phyloP scores from a whole-genome alignment of 2,797 vertebrate species.

The Hemitrygon akajei region DNA sequence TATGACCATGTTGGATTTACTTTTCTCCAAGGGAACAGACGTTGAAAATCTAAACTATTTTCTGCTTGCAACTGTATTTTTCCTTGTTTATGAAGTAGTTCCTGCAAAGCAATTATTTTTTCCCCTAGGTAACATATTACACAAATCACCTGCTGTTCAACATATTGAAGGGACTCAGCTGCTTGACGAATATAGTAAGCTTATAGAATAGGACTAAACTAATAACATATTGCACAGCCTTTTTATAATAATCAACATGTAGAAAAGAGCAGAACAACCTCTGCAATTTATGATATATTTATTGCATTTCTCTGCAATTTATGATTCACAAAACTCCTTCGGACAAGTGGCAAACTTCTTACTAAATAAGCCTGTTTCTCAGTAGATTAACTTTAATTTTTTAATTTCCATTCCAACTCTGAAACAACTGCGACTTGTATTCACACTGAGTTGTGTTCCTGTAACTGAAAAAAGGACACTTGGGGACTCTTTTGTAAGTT shows the following conservation, averaged over 20 bases:
- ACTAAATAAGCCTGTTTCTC: neutral
- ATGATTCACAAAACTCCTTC: neutral
- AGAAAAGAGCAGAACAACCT: neutral
- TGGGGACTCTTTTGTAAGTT: neutral
- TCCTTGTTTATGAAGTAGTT: neutral
- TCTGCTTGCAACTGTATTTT: neutral
- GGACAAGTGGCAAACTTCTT: neutral
- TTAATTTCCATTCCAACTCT: neutral
- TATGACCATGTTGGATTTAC: neutral
- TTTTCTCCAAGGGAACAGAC: constrained; percentile 11
- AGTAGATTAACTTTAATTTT: neutral
- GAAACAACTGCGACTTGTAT: neutral
- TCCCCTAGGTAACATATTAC: neutral
- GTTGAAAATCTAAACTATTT: neutral
- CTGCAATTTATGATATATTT: too few relatives aligned
- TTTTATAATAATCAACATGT: neutral
- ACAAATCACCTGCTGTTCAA: constrained; percentile 6
- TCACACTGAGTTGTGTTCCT: neutral
- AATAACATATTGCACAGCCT: neutral
- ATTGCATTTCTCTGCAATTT: neutral
- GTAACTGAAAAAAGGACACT: neutral
- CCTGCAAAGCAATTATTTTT: constrained; percentile 2
- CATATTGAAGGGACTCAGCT: neutral
- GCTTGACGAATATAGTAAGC: neutral
- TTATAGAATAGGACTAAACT: neutral